Evolutionary conservation across 2,113 vertebrate species (phyloP).

Genomic region (Danio rerio): DNA sequence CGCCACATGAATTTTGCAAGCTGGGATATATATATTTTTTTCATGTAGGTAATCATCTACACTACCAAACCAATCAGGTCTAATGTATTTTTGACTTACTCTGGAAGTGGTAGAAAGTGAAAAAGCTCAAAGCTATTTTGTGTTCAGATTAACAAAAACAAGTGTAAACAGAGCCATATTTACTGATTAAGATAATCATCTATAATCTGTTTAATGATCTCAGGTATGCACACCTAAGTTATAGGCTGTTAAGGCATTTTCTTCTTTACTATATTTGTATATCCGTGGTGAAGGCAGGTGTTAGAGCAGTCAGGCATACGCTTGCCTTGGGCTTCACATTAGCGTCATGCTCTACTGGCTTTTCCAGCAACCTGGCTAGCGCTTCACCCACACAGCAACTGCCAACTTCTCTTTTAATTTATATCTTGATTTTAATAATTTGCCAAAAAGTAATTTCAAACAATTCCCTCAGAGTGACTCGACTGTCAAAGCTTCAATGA

Average conservation of each 20-base stretch:
- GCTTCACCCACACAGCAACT: conserved; percentile 5
- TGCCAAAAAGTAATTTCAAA: conserved; percentile 2
- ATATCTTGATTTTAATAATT: neutral
- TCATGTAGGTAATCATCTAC: too few relatives aligned
- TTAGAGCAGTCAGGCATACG: conserved; percentile 51
- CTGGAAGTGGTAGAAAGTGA: too few relatives aligned
- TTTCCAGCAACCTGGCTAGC: conserved; percentile 39
- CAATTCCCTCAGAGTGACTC: neutral
- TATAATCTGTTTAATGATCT: conserved; percentile 1
- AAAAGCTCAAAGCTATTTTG: too few relatives aligned
- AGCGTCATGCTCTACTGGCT: conserved; percentile 47
- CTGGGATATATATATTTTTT: too few relatives aligned
- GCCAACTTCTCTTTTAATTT: conserved; percentile 4
- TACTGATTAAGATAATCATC: neutral
- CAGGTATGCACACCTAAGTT: conserved; percentile 1
- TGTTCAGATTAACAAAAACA: too few relatives aligned
- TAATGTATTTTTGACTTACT: too few relatives aligned
- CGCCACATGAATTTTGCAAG: too few relatives aligned
- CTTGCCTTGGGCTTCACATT: conserved; percentile 52
- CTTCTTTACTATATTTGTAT: conserved; percentile 45
- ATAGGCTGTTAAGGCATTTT: conserved; percentile 32
- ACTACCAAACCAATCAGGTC: too few relatives aligned
- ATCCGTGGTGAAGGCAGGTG: conserved; percentile 39
- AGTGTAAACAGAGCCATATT: too few relatives aligned
- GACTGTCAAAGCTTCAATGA: conserved; percentile 27